These are phyloP conservation scores for Cotesia glomerata DNA, from an alignment of 1,140 invertebrate genomes.

Conservation along the genomic window DNA sequence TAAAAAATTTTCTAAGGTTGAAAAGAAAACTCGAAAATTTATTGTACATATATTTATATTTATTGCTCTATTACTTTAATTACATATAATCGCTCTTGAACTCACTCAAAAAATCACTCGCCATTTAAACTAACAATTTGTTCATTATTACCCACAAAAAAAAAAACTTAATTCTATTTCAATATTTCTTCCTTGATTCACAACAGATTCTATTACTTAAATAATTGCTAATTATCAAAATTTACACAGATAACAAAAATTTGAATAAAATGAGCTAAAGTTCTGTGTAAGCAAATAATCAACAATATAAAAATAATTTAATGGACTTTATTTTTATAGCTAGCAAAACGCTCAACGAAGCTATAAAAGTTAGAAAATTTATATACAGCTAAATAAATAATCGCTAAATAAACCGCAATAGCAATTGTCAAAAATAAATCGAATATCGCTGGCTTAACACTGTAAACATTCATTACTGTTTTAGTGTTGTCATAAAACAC, in stretches of 20 bases:
- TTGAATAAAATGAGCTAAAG: neutral
- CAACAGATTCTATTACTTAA: no score
- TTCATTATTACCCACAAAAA: no score
- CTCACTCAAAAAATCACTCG: no score
- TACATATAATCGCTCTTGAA: no score
- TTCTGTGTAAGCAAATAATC: neutral
- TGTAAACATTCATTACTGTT: slow-evolving; percentile 83
- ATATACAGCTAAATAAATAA: slow-evolving; percentile 83
- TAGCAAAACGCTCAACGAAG: slow-evolving; percentile 50
- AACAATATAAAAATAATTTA: no score
- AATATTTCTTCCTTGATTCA: no score
- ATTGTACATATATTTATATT: no score
- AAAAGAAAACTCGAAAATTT: neutral
- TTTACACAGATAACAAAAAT: neutral
- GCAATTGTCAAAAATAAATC: slow-evolving; percentile 90
- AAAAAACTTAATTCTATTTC: no score
- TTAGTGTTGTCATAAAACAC: slow-evolving; percentile 85
- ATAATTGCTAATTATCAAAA: neutral
- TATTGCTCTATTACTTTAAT: no score
- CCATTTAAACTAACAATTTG: no score
- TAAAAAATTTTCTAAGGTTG: neutral
- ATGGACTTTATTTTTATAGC: slow-evolving; percentile 48
- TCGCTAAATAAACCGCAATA: slow-evolving; percentile 81
- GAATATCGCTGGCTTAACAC: slow-evolving; percentile 96
- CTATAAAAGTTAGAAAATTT: slow-evolving; percentile 67